Evolutionary conservation across 2,888 invertebrate species (phyloP), one percentile per base, ranked within the genome.

Genomic region (Dicyrtoma fusca): DNA sequence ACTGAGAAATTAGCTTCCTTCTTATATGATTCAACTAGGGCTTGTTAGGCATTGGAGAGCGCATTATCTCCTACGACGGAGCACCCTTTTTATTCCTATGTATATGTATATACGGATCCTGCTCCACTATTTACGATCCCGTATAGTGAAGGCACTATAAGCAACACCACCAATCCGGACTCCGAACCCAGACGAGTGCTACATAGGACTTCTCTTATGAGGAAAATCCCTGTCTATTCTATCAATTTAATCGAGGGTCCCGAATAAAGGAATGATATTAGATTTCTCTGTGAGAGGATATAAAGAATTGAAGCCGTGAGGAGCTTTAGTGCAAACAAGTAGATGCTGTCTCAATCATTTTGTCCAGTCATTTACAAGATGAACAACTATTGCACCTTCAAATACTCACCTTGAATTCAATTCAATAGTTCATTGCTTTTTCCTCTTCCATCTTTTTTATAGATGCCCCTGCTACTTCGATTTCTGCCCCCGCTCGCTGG

Each of bases 301-400:
- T 44, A 61, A 42, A 44, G 61, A 42, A 34, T 34, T 34, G 34
- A 34, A 34, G 34, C 34, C 34, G 34, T 34, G 34, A 34, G 34
- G 34, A 34, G 34, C 42, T 44, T 44, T 44, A 61, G 61, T 44
- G 44, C 61, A 61, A 61, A 61, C 61, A 61, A 61, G 61, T 44
- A 17, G 59, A 14, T 34, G 14, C 59, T 23, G 14, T 65, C 34
- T 51, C 65, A 51, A 65, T 65, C 47, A 65, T 65, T 65, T 65
- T 26, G 49, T 47, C 65, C 45, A 63, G 63, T 63, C 63, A 63
- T 63, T 63, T 63, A 63, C 63, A 42, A 63, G 55, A 55, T 23
- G 21, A 21, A 55, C 55, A 23, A 55, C 21, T 55, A 55, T 17
- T 21, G 55, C 55, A 55, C 55, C 63, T 44, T 63, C 51, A 21